Evolutionary conservation across 2,888 invertebrate species (phyloP).

Genomic region (Drosophila antonietae): DNA sequence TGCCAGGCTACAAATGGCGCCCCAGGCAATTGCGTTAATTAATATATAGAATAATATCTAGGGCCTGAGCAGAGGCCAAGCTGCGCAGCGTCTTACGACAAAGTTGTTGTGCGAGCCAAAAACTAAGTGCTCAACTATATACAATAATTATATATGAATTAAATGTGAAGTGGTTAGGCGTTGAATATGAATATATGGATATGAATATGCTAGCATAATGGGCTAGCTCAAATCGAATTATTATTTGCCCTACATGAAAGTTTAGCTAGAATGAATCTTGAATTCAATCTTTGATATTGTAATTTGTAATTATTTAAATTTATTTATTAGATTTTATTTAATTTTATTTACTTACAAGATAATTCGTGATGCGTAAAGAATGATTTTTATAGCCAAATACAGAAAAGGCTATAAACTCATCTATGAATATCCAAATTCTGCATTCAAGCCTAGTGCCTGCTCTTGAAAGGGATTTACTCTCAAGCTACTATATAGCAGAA

Average conservation of each 20-base stretch:
- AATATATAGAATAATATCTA: constrained; percentile 47
- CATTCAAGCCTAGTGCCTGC: too few species aligned
- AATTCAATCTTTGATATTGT: neutral
- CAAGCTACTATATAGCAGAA: too few species aligned
- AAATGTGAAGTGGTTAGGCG: constrained; percentile 1
- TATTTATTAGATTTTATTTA: neutral
- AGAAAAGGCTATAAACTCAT: too few species aligned
- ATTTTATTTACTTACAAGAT: too few species aligned
- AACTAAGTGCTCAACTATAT: neutral
- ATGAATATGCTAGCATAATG: neutral
- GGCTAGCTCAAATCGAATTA: neutral
- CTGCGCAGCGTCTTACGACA: constrained; percentile 4
- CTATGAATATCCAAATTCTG: too few species aligned
- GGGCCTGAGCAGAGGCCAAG: neutral
- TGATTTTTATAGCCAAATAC: too few species aligned
- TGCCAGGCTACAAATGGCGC: constrained; percentile 62
- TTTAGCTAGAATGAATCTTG: neutral
- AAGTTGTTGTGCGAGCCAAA: constrained; percentile 1
- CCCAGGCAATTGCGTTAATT: constrained; percentile 61
- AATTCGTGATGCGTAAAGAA: too few species aligned
- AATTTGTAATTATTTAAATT: neutral
- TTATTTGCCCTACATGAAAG: neutral
- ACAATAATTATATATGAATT: constrained; percentile 5
- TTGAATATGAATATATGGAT: neutral
- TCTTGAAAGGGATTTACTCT: too few species aligned